Evolutionary conservation across 2,888 invertebrate genomes (phyloP).

Genomic region (Spilosoma lubricipeda): DNA sequence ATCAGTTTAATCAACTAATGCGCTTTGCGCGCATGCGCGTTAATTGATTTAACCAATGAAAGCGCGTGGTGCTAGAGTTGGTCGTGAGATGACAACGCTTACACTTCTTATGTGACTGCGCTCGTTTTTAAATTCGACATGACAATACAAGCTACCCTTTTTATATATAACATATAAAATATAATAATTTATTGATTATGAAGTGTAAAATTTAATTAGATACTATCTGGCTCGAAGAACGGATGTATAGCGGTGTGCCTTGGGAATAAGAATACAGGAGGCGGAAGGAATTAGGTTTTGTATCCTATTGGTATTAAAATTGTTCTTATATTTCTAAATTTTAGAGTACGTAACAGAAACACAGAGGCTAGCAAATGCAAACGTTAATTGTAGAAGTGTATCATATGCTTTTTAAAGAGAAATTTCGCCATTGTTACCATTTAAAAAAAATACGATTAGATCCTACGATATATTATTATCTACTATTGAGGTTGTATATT

Average conservation of each 20-base stretch:
- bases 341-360: neutral
- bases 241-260: constrained; percentile 42
- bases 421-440: neutral
- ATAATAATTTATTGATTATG: neutral
- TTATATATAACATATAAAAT: neutral
- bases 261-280: constrained; percentile 30
- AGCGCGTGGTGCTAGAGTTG: neutral
- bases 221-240: constrained; percentile 31
- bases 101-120: neutral
- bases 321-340: constrained; percentile 21
- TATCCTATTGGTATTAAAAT: constrained; percentile 27
- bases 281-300: constrained; percentile 27
- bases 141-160: neutral
- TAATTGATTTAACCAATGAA: neutral
- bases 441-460: neutral
- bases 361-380: neutral
- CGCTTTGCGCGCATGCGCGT: no score
- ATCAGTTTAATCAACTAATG: no score
- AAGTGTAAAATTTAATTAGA: constrained; percentile 9
- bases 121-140: neutral
- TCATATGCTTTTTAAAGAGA: neutral
- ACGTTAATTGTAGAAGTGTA: neutral
- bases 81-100: neutral
- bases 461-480: neutral
- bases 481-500: neutral